phyloP scores from a whole-genome alignment of 2,113 vertebrate species.

The Mohoua ochrocephala region DNA sequence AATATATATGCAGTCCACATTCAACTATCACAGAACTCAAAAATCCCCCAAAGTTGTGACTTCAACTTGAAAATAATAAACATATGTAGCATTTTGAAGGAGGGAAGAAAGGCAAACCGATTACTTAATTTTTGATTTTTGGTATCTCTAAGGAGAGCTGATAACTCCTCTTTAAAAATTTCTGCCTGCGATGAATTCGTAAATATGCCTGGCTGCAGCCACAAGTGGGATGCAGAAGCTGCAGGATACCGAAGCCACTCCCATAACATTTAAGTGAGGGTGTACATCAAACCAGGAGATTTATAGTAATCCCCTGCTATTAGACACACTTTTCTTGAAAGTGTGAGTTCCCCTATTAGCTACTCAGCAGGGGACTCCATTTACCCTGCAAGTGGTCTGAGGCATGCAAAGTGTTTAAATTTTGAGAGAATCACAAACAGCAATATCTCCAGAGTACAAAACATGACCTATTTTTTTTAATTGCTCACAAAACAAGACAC shows the following conservation, averaged over 20 bases:
- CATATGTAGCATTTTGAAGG: neutral
- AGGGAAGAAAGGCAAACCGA: neutral
- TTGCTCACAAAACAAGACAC: neutral
- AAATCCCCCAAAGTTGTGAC: neutral
- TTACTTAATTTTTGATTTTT: neutral
- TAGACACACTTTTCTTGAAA: neutral
- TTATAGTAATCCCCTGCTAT: slow-evolving; percentile 6
- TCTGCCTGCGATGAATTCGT: neutral
- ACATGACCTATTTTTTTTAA: neutral
- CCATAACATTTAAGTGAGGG: neutral
- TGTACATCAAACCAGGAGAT: neutral
- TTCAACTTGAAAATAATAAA: neutral
- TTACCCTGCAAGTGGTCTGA: neutral
- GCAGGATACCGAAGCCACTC: neutral
- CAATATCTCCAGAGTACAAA: neutral
- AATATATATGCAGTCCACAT: neutral
- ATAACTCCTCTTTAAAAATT: neutral
- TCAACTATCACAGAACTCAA: neutral
- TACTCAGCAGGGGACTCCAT: neutral
- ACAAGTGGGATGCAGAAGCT: neutral
- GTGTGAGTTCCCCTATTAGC: slow-evolving; percentile 1
- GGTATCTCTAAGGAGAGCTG: neutral
- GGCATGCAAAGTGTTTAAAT: slow-evolving; percentile 10
- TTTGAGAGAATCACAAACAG: neutral
- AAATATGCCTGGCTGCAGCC: neutral